A percentile compares a stretch with the other conserved stretches of the same genome.
Evolutionary conservation across 2,888 invertebrate genomes (phyloP).

Genomic region (Dione juno): DNA sequence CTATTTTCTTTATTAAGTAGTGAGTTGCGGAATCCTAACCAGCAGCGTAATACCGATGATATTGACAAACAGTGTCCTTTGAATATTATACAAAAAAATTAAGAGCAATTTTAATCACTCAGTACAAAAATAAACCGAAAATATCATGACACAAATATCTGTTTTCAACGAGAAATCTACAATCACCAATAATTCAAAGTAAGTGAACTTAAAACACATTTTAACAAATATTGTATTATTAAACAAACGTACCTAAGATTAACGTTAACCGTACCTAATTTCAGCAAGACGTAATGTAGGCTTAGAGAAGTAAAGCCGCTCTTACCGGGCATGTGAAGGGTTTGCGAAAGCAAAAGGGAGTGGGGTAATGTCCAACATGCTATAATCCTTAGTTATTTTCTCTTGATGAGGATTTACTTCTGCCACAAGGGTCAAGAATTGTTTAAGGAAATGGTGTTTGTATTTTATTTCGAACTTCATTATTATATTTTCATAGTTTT

Average conservation of each 20-base stretch:
- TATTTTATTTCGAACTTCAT: background rate
- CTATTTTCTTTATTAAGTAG: too few species aligned
- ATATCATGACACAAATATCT: background rate
- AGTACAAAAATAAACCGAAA: background rate
- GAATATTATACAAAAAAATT: too few species aligned
- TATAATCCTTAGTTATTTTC: conserved; percentile 25
- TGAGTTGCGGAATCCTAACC: too few species aligned
- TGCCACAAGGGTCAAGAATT: background rate
- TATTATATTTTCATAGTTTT: too few species aligned
- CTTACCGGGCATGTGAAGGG: conserved; percentile 16
- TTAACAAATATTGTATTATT: background rate
- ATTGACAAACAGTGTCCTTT: too few species aligned
- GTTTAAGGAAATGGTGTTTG: background rate
- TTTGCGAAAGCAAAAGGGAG: conserved; percentile 8
- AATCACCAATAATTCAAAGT: too few species aligned
- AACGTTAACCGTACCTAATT: conserved; percentile 12
- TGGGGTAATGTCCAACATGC: conserved; percentile 13
- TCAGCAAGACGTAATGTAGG: conserved; percentile 19
- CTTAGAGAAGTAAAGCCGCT: conserved; percentile 12
- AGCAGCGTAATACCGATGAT: too few species aligned
- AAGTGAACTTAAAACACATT: background rate
- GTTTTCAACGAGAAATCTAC: too few species aligned
- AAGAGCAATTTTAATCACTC: too few species aligned
- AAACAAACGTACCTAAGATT: background rate
- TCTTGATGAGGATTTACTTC: conserved; percentile 14